phyloP scores from a whole-genome alignment of 2,797 vertebrate genomes.

The Rhinogobio ventralis region DNA sequence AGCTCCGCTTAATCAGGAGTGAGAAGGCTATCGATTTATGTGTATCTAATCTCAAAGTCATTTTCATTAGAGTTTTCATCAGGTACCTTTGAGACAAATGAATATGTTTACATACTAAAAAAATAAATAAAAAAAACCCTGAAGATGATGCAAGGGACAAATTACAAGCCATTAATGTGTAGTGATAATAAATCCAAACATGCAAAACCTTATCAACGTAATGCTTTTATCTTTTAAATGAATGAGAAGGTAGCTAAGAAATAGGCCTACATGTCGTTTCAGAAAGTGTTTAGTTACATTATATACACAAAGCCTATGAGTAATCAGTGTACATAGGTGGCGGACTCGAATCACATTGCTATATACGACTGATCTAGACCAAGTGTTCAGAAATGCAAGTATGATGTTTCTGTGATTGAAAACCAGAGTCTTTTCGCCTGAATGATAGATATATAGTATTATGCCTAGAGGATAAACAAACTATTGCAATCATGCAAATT shows the following conservation, averaged over 20 bases:
- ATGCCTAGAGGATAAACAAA: conserved; percentile 52
- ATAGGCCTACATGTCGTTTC: not conserved
- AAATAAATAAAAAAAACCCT: not conserved
- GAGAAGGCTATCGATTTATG: conserved; percentile 45
- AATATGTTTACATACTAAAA: conserved; percentile 36
- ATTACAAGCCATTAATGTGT: conserved; percentile 27
- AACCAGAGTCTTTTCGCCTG: conserved; percentile 9
- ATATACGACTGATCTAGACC: conserved; percentile 18
- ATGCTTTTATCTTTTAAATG: not conserved
- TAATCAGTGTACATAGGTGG: conserved; percentile 42
- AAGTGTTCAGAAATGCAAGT: conserved; percentile 28
- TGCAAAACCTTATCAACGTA: conserved; percentile 33
- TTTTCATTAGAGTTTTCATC: conserved; percentile 45
- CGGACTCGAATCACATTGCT: conserved; percentile 13
- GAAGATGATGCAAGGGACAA: not conserved
- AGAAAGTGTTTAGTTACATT: conserved; percentile 49
- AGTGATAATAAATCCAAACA: conserved; percentile 25
- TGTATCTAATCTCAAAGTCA: conserved; percentile 50
- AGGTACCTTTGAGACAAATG: conserved; percentile 33
- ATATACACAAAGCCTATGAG: conserved; percentile 49
- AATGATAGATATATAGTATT: conserved; percentile 44
- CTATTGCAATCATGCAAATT: conserved; percentile 51
- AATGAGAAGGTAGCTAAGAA: conserved; percentile 37
- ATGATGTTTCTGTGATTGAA: conserved; percentile 28
- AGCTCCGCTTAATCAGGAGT: conserved; percentile 37